Conservation (phyloP, 2,797 vertebrate genomes). For the Arrhamphus sclerolepis region DNA sequence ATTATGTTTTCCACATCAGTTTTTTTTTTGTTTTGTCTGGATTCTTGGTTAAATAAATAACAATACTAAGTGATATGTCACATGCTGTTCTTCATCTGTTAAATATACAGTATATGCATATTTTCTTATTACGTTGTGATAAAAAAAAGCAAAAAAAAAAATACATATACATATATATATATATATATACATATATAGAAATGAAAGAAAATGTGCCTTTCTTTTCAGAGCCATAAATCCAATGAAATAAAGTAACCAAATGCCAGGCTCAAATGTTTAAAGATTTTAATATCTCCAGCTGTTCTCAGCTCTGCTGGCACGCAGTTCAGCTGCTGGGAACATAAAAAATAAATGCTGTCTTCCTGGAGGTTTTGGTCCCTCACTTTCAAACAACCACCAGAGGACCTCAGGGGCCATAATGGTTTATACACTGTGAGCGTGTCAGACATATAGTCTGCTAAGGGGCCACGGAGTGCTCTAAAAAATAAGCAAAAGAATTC, state of each 20-base stretch:
- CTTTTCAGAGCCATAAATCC: not conserved
- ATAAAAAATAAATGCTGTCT: conserved; percentile 4
- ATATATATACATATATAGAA: too few relatives aligned
- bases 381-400: not conserved
- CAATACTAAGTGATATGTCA: too few relatives aligned
- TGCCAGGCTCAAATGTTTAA: conserved; percentile 1
- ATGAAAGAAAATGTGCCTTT: not conserved
- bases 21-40: too few relatives aligned
- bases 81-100: too few relatives aligned
- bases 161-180: too few relatives aligned
- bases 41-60: too few relatives aligned
- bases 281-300: conserved; percentile 9
- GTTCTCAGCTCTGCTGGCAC: conserved; percentile 10
- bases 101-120: too few relatives aligned
- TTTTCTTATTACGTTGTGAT: too few relatives aligned
- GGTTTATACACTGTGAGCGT: not conserved
- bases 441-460: not conserved
- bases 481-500: not conserved
- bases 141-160: too few relatives aligned
- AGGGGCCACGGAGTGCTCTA: not conserved
- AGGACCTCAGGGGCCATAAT: not conserved
- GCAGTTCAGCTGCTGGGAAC: conserved; percentile 2
- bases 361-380: not conserved
- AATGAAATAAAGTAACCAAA: not conserved
- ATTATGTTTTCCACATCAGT: too few relatives aligned